Conservation (phyloP, 2,113 vertebrate genomes). For the Arenaria interpres region DNA sequence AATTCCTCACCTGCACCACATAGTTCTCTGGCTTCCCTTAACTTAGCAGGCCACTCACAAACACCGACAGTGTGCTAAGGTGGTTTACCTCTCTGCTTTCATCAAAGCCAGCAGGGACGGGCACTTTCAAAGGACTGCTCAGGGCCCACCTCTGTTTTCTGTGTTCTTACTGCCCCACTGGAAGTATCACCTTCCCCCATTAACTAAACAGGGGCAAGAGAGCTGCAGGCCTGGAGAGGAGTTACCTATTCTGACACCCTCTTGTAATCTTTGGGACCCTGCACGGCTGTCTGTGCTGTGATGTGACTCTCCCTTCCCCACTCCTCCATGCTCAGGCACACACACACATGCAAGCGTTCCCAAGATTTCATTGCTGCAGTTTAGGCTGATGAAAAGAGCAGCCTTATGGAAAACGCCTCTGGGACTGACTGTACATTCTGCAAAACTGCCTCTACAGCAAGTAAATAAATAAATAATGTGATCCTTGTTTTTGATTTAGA, state of each 20-base stretch:
- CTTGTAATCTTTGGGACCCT: not conserved
- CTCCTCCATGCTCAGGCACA: not conserved
- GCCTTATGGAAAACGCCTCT: not conserved
- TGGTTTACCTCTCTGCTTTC: not conserved
- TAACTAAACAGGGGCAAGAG: not conserved
- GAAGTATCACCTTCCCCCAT: not conserved
- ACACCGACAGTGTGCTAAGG: fast-evolving
- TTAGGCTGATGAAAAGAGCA: not conserved
- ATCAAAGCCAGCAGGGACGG: not conserved
- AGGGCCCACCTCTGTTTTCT: not conserved
- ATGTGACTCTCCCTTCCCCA: not conserved
- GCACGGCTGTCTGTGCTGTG: not conserved
- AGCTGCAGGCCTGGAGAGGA: fast-evolving
- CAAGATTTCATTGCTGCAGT: not conserved
- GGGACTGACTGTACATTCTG: not conserved
- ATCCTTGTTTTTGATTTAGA: not conserved
- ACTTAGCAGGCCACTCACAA: not conserved
- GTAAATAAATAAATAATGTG: slow-evolving; percentile 12
- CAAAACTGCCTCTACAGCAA: not conserved
- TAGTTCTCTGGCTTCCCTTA: not conserved
- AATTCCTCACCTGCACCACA: not conserved
- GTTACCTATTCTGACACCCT: not conserved
- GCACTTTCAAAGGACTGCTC: not conserved
- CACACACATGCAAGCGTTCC: not conserved
- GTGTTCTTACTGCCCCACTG: not conserved